phyloP scores from a whole-genome alignment of 2,113 vertebrate genomes.

The Puma concolor region DNA sequence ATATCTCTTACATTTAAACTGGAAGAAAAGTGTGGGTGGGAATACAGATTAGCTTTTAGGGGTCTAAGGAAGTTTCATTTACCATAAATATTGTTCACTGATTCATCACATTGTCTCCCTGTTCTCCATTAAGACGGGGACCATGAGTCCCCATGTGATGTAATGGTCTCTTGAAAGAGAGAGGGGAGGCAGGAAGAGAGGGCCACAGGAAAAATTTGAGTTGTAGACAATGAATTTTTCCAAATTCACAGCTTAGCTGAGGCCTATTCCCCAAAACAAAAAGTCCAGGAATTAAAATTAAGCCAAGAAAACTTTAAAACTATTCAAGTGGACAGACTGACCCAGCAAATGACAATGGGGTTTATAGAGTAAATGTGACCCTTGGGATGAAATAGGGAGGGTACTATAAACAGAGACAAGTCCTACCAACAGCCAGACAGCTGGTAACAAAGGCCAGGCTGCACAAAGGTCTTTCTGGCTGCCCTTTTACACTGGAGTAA shows the following conservation, averaged over 20 bases:
- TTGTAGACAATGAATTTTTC: neutral
- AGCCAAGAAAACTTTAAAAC: conserved; percentile 1
- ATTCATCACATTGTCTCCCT: neutral
- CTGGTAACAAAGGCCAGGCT: conserved; percentile 52
- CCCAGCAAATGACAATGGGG: neutral
- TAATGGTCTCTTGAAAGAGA: neutral
- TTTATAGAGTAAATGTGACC: conserved; percentile 15
- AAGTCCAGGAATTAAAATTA: neutral
- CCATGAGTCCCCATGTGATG: neutral
- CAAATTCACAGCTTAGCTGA: neutral
- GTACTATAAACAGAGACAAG: neutral
- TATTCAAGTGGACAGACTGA: neutral
- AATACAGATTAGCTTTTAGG: neutral
- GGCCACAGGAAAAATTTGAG: neutral
- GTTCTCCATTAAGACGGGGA: neutral
- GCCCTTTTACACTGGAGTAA: neutral
- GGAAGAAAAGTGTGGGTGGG: neutral
- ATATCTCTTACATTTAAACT: neutral
- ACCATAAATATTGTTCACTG: neutral
- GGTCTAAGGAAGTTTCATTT: neutral
- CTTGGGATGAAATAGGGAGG: neutral
- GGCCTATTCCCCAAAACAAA: neutral
- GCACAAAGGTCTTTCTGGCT: conserved; percentile 27
- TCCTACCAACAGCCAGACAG: conserved; percentile 13
- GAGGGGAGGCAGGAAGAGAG: neutral